A percentile compares a stretch with the other conserved stretches of the same genome.
These are phyloP conservation scores for Nannospalax galili DNA, from an alignment of 2,113 vertebrate genomes.

Conservation along the genomic window DNA sequence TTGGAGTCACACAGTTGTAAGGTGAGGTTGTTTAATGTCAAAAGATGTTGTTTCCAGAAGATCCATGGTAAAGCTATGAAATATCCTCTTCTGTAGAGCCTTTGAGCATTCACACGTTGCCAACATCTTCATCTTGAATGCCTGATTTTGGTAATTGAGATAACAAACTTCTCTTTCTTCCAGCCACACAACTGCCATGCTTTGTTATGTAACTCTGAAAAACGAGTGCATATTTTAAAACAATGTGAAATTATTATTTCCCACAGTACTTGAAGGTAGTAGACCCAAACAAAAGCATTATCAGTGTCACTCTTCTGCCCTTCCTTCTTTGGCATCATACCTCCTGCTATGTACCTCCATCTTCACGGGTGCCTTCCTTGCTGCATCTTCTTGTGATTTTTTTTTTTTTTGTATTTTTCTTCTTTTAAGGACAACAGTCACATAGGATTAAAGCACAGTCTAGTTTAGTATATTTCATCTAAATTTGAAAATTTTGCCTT, in stretches of 20 bases:
- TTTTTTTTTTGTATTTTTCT: neutral
- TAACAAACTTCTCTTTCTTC: neutral
- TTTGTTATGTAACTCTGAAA: neutral
- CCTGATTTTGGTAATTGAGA: neutral
- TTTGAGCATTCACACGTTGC: too few species aligned
- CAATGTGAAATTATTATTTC: neutral
- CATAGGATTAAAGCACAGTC: neutral
- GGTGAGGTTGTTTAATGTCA: neutral
- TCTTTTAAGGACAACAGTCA: too few species aligned
- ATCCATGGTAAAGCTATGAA: neutral
- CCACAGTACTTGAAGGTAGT: neutral
- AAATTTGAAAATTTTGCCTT: neutral
- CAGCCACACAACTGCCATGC: neutral
- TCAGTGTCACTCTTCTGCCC: too few species aligned
- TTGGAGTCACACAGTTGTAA: neutral
- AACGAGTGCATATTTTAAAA: neutral
- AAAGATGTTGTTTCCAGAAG: too few species aligned
- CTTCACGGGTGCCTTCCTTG: accelerated
- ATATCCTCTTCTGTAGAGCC: neutral
- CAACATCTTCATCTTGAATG: neutral
- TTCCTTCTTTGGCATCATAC: neutral
- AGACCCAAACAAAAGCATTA: too few species aligned
- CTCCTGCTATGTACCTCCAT: neutral
- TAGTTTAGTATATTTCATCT: neutral
- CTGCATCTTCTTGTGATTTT: neutral